Base-by-base conservation (phyloP, 2,888 invertebrate genomes). In the Parnassius glacialis region DNA sequence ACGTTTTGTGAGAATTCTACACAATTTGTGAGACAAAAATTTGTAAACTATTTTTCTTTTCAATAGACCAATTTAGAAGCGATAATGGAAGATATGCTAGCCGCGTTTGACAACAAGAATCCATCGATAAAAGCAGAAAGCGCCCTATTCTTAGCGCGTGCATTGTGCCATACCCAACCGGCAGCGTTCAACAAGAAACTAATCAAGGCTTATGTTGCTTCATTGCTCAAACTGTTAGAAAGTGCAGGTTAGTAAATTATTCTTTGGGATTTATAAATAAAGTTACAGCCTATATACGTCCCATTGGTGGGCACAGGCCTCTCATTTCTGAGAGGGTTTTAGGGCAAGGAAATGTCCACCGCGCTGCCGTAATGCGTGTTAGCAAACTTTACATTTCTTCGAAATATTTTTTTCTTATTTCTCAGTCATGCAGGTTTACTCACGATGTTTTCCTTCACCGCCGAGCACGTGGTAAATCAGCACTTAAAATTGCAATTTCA, bases 81-180 rank as follows among this genome's bases (percentile, higher is more conserved):
- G 0, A 95, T 97, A 79, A 93, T 95, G 75, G 99, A 99, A 75
- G 97, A 97, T 76, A 93, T 96, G 70, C 75, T 97, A 1, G 95
- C 96, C 53, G 96, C 97, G 0, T 92, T 99, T 65, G 96, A 95
- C 62, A 97, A 96, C 80, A 98, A 98, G 88, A 98, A 98, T 86
- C 98, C 98, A 0, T 94, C 94, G 5, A 96, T 98, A 2, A 97
- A 97, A 84, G 94, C 96, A 0, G 98, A 98, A 88, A 96, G 96
- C 0, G 95, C 97, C 0, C 81, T 95, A 48, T 99, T 98, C 84
- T 83, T 99, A 53, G 94, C 97, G 0, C 93, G 98, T 48, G 95
- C 96, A 16, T 95, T 99, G 73, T 93, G 96, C 5, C 94, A 94
- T 73, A 97, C 96, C 3, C 95, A 96, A 57, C 96, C 98, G 0